phyloP scores from a whole-genome alignment of 2,888 invertebrate genomes.

The Patella pellucida region DNA sequence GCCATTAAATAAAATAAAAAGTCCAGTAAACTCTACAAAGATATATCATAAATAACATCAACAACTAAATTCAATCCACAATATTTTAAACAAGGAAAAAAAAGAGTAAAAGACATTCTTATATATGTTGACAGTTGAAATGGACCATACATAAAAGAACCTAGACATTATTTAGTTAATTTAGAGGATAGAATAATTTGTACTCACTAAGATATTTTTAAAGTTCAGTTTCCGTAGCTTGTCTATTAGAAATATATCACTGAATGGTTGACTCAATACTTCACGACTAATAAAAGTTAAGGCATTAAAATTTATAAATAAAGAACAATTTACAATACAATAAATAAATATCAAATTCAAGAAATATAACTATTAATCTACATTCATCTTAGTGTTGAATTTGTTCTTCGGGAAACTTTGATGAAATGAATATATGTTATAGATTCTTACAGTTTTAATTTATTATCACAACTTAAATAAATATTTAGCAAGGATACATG shows the following conservation, averaged over 20 bases:
- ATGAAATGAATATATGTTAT: neutral
- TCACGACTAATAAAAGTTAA: constrained; percentile 12
- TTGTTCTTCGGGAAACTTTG: neutral
- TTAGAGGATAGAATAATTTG: neutral
- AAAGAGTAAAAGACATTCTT: too few species aligned
- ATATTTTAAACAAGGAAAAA: too few species aligned
- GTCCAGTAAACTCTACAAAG: constrained; percentile 17
- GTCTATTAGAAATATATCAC: constrained; percentile 21
- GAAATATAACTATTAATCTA: too few species aligned
- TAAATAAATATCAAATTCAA: too few species aligned
- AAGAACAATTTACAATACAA: too few species aligned
- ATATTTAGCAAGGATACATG: constrained; percentile 13
- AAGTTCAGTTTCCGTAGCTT: constrained; percentile 17
- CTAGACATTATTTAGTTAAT: too few species aligned
- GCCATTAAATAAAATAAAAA: constrained; percentile 15
- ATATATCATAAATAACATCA: neutral
- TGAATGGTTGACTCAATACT: constrained; percentile 15
- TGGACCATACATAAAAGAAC: too few species aligned
- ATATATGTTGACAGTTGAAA: too few species aligned
- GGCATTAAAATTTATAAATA: neutral
- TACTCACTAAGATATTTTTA: constrained; percentile 18
- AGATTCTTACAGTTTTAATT: neutral
- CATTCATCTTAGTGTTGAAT: too few species aligned
- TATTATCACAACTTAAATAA: neutral
- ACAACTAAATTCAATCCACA: too few species aligned